Percentiles rank a stretch among this genome's conserved stretches.
Evolutionary conservation across 2,113 vertebrate species (phyloP).

Genomic region (Ciconia maguari): DNA sequence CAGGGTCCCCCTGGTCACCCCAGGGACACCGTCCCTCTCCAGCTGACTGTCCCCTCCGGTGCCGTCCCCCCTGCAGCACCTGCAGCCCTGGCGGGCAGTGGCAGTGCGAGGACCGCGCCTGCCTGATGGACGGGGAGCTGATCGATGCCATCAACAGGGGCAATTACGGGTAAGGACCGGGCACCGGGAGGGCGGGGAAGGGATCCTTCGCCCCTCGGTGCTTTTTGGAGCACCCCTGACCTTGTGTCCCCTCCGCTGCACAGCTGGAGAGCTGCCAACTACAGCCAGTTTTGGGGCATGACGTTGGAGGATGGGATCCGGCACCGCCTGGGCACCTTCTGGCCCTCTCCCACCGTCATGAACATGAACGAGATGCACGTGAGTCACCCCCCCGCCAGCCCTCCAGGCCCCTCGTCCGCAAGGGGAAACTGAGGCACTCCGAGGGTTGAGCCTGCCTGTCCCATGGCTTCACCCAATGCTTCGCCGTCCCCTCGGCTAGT

Average conservation of each 20-base stretch:
- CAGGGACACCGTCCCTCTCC: not conserved
- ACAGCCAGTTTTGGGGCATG: conserved; percentile 93
- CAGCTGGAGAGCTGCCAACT: conserved; percentile 93
- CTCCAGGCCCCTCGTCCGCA: rapidly evolving
- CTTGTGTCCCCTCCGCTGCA: rapidly evolving
- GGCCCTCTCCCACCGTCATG: conserved; percentile 85
- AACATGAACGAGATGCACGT: conserved; percentile 97
- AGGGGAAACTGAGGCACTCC: not conserved
- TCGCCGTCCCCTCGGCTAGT: not conserved
- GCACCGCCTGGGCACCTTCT: conserved; percentile 89
- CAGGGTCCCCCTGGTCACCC: rapidly evolving
- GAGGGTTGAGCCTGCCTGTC: rapidly evolving
- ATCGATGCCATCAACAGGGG: conserved; percentile 86
- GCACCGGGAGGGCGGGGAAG: rapidly evolving
- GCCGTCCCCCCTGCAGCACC: conserved; percentile 75
- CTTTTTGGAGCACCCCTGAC: not conserved
- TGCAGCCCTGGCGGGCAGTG: conserved; percentile 81
- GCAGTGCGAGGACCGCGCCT: conserved; percentile 88
- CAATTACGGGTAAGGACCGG: conserved; percentile 79
- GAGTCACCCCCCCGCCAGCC: not conserved
- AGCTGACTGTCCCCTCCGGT: not conserved
- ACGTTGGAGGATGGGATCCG: conserved; percentile 89
- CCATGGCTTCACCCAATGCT: not conserved
- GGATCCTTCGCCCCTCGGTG: rapidly evolving
- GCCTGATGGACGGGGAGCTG: conserved; percentile 85